phyloP scores from a whole-genome alignment of 2,797 vertebrate species.

The Pachyuromys duprasi region DNA sequence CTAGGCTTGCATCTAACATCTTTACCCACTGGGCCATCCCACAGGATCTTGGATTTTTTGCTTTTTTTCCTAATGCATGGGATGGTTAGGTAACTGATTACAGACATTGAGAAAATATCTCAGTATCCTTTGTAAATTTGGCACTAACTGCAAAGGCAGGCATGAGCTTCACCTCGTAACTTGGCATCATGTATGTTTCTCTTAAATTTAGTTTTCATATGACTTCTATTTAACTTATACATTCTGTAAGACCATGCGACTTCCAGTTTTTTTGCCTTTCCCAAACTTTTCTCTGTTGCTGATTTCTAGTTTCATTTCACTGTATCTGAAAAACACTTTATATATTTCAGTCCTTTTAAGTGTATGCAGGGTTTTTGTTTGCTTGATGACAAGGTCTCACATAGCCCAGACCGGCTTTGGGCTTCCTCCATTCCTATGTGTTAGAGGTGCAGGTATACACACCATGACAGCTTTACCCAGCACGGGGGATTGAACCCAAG shows the following conservation, averaged over 20 bases:
- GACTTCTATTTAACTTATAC: not conserved
- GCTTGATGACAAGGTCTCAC: not conserved
- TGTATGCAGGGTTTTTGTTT: not conserved
- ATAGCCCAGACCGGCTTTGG: not conserved
- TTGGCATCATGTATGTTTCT: not conserved
- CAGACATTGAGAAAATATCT: not conserved
- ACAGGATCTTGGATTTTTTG: not conserved
- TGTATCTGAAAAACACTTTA: not conserved
- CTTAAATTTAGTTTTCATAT: not conserved
- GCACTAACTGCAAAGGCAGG: not conserved
- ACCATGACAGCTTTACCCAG: not conserved
- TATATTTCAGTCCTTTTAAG: not conserved
- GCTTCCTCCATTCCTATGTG: not conserved
- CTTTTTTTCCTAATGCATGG: not conserved
- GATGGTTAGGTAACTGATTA: not conserved
- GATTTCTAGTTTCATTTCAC: not conserved
- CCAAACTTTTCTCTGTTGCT: not conserved
- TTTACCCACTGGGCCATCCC: not conserved
- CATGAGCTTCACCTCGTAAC: not conserved
- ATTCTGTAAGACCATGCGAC: not conserved
- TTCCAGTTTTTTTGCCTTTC: slow-evolving; percentile 1
- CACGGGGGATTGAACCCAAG: not conserved
- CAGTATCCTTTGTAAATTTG: not conserved
- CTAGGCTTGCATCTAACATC: not conserved
- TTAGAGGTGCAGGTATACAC: not conserved